These are phyloP conservation scores for Grallaria varia DNA, from an alignment of 2,113 vertebrate species.

Conservation along the genomic window DNA sequence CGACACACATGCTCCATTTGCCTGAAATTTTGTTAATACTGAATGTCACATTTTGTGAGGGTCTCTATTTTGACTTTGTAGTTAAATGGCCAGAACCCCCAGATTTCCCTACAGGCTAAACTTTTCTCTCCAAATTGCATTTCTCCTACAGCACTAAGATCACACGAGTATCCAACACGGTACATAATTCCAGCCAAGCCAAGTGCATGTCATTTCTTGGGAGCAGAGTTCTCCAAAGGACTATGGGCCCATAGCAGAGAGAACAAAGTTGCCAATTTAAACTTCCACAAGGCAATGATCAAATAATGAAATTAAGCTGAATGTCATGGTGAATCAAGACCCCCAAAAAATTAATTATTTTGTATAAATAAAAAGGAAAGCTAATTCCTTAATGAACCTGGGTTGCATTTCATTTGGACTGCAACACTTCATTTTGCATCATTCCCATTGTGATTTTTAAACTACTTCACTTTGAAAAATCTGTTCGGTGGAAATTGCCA, in stretches of 20 bases:
- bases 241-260: not conserved
- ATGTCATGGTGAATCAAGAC: not conserved
- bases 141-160: not conserved
- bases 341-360: not conserved
- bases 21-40: not conserved
- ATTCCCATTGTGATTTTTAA: not conserved
- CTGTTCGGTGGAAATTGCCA: not conserved
- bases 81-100: not conserved
- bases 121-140: not conserved
- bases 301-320: not conserved
- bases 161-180: not conserved
- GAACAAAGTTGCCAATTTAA: not conserved
- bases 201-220: not conserved
- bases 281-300: not conserved
- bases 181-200: not conserved
- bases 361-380: not conserved
- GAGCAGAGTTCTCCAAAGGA: not conserved
- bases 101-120: not conserved
- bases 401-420: not conserved
- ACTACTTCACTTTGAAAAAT: slow-evolving; percentile 2
- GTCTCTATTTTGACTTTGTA: not conserved
- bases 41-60: not conserved
- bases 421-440: not conserved
- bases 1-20: not conserved
- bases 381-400: not conserved